Conservation (phyloP, 2,888 invertebrate species). For the Slavum lentiscoides region DNA sequence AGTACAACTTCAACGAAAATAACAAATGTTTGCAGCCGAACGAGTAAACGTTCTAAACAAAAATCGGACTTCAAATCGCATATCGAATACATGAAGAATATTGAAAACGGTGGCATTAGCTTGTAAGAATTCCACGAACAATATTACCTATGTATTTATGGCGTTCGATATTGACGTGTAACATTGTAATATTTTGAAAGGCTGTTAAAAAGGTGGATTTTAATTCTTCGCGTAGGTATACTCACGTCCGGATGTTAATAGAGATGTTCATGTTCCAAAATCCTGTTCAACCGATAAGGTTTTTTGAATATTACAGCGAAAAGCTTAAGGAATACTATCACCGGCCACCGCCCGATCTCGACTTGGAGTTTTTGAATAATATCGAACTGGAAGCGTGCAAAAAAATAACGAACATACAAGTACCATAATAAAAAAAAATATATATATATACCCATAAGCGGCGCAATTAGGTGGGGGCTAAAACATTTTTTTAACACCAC, state of each 20-base stretch:
- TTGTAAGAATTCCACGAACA: conserved; percentile 2
- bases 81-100: not conserved
- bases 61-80: not conserved
- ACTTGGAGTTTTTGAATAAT: conserved; percentile 27
- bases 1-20: not conserved
- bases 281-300: conserved; percentile 24
- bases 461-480: too few species aligned
- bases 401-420: not conserved
- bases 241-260: conserved; percentile 23
- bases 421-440: too few species aligned
- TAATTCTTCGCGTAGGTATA: not conserved
- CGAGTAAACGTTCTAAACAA: not conserved
- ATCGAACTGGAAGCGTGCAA: not conserved
- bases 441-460: too few species aligned
- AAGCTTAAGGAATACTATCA: conserved; percentile 9
- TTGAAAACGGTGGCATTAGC: conserved; percentile 13
- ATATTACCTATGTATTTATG: too few species aligned
- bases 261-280: conserved; percentile 44
- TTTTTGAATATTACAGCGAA: conserved; percentile 49
- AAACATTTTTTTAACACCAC: too few species aligned
- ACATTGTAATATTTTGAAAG: too few species aligned
- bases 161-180: too few species aligned
- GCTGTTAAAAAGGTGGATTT: too few species aligned
- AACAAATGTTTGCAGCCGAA: not conserved
- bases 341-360: not conserved